phyloP scores from a whole-genome alignment of 2,113 vertebrate genomes.

The Anguilla rostrata region DNA sequence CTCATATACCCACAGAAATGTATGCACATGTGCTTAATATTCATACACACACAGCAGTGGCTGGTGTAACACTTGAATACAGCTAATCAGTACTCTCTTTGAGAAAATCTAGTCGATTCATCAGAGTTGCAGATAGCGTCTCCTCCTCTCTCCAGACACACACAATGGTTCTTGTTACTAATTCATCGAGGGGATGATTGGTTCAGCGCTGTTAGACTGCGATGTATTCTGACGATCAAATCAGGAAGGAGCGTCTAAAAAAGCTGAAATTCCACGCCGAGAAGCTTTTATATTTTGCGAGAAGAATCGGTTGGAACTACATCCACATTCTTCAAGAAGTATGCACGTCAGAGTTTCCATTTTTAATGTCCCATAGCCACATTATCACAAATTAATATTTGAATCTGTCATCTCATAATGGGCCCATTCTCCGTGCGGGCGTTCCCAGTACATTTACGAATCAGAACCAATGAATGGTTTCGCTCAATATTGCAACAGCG shows the following conservation, averaged over 20 bases:
- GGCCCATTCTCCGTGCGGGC: background rate
- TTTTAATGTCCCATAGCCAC: background rate
- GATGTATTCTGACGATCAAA: background rate
- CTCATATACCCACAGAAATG: too few species aligned
- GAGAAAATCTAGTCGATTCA: background rate
- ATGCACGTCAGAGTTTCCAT: background rate
- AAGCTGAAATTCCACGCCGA: background rate
- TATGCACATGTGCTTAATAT: background rate
- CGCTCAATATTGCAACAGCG: too few species aligned
- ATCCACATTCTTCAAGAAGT: background rate
- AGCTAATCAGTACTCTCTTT: background rate
- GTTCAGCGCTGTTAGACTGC: background rate
- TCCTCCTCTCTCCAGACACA: too few species aligned
- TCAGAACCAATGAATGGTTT: background rate
- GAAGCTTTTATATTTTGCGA: background rate
- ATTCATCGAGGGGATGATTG: background rate
- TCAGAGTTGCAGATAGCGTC: background rate
- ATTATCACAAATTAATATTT: background rate
- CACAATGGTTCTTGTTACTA: background rate
- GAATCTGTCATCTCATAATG: background rate
- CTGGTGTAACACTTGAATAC: background rate
- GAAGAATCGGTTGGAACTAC: background rate
- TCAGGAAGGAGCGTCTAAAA: background rate
- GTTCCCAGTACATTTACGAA: background rate
- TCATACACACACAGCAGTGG: background rate